Evolutionary conservation across 2,113 vertebrate genomes (phyloP).

Genomic region (Pollachius pollachius): DNA sequence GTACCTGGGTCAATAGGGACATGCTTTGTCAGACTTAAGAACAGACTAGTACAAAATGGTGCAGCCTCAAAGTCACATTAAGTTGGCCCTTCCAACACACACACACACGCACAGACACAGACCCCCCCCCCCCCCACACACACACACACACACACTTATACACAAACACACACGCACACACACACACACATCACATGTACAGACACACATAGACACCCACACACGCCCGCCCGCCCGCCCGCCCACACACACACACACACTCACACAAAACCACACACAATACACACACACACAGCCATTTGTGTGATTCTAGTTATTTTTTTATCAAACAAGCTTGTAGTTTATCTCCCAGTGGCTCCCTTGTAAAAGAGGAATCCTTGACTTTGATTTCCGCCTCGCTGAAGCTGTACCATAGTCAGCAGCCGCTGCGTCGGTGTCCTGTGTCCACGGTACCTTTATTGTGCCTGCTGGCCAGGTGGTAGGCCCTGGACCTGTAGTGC

Average conservation of each 20-base stretch:
- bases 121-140: too few relatives aligned
- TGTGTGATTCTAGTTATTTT: neutral
- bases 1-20: neutral
- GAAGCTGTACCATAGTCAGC: neutral
- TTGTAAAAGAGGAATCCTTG: too few relatives aligned
- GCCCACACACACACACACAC: neutral
- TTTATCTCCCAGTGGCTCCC: neutral
- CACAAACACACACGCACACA: neutral
- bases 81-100: neutral
- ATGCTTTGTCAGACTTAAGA: neutral
- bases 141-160: too few relatives aligned
- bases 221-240: too few relatives aligned
- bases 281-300: neutral
- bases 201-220: neutral
- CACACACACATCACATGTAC: neutral
- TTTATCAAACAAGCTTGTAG: neutral
- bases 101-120: neutral
- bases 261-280: neutral
- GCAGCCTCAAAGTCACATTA: too few relatives aligned
- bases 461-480: constrained; percentile 78
- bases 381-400: neutral
- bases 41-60: neutral
- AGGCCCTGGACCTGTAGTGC: constrained; percentile 84
- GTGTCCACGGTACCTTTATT: constrained; percentile 79
- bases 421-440: too few relatives aligned